Percentiles rank a stretch among this genome's conserved stretches.
These are phyloP conservation scores for Caenorhabditis inopinata DNA, from an alignment of 1,140 invertebrate species.

Conservation along the genomic window DNA sequence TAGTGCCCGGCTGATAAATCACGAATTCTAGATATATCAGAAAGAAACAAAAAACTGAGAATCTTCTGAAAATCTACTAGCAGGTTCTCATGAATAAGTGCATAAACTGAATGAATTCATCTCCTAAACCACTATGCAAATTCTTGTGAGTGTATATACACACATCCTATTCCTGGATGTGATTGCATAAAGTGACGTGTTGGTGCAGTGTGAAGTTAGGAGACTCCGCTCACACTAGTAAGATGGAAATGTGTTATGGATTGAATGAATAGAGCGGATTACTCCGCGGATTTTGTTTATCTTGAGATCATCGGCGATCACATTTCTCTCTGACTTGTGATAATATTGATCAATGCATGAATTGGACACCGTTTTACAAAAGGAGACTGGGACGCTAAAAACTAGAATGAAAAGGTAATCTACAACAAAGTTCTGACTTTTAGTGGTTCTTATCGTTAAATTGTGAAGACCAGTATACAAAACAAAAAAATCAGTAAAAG, in stretches of 20 bases:
- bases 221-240: background rate
- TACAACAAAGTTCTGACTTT: background rate
- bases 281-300: background rate
- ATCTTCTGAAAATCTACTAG: too few relatives aligned
- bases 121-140: background rate
- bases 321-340: too few relatives aligned
- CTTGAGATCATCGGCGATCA: too few relatives aligned
- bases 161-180: slow-evolving; percentile 27
- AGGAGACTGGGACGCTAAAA: too few relatives aligned
- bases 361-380: too few relatives aligned
- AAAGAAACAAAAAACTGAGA: too few relatives aligned
- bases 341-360: too few relatives aligned
- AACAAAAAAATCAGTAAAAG: background rate
- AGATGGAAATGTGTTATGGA: background rate
- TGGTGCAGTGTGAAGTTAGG: background rate
- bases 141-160: background rate
- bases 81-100: background rate
- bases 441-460: background rate
- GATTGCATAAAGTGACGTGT: slow-evolving; percentile 30
- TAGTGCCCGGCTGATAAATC: too few relatives aligned
- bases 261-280: background rate
- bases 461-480: slow-evolving; percentile 1
- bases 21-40: too few relatives aligned
- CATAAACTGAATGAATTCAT: slow-evolving; percentile 7
- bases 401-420: too few relatives aligned